Percentiles rank a stretch among this genome's conserved stretches.
phyloP scores from a whole-genome alignment of 1,140 invertebrate species.

The Halyomorpha halys region DNA sequence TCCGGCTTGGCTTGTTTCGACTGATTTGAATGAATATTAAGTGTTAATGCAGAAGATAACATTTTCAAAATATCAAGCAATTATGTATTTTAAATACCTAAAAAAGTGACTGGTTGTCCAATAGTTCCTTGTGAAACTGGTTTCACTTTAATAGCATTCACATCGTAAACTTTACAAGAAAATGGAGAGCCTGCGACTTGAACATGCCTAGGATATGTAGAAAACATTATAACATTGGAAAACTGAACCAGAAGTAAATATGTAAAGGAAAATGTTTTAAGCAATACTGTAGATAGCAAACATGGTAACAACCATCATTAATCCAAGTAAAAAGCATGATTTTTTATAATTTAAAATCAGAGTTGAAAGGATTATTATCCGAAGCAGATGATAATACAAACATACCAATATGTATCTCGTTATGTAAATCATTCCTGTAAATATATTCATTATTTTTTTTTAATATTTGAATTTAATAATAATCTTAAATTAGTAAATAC shows the following conservation, averaged over 20 bases:
- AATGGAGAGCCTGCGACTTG: constrained; percentile 81
- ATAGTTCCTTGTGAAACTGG: constrained; percentile 81
- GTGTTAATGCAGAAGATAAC: neutral
- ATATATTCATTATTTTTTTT: too few relatives aligned
- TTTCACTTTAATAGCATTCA: constrained; percentile 86
- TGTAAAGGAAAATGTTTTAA: too few relatives aligned
- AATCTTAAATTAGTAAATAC: too few relatives aligned
- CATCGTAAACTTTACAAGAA: constrained; percentile 89
- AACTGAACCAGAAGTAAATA: too few relatives aligned
- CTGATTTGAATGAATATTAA: constrained; percentile 40
- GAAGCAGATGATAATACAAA: too few relatives aligned
- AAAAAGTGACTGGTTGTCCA: constrained; percentile 86
- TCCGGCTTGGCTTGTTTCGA: constrained; percentile 93
- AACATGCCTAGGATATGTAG: constrained; percentile 40
- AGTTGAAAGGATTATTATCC: too few relatives aligned
- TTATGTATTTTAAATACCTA: constrained; percentile 51
- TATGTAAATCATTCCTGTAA: too few relatives aligned
- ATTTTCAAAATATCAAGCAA: neutral
- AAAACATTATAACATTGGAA: neutral
- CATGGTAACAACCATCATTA: constrained; percentile 41
- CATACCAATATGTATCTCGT: too few relatives aligned
- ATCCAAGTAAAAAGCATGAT: too few relatives aligned
- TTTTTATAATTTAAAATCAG: too few relatives aligned
- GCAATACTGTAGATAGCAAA: too few relatives aligned
- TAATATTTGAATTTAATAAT: too few relatives aligned